Percentiles rank a stretch among this genome's conserved stretches.
These are phyloP conservation scores for Rallus limicola DNA, from an alignment of 2,113 vertebrate genomes.

Conservation along the genomic window DNA sequence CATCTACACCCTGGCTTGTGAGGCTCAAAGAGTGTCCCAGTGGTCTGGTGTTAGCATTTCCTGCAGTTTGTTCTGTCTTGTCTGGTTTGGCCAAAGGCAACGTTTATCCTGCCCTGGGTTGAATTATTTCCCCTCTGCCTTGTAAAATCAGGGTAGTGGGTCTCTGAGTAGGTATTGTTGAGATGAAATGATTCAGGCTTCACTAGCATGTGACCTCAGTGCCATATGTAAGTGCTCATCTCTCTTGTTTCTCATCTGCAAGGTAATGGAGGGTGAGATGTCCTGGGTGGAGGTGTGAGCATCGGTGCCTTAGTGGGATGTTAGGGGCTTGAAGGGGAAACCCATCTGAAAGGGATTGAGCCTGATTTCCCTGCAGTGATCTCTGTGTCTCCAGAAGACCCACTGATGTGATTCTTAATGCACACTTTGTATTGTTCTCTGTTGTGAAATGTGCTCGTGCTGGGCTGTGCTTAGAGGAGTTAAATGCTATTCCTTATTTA, in stretches of 20 bases:
- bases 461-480: neutral
- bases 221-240: neutral
- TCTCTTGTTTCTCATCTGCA: neutral
- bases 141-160: neutral
- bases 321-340: neutral
- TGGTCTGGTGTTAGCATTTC: neutral
- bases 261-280: rapidly evolving
- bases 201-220: neutral
- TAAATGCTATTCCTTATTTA: rapidly evolving
- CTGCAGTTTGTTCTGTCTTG: neutral
- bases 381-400: neutral
- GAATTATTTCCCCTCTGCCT: neutral
- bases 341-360: neutral
- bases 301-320: neutral
- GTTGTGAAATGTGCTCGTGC: neutral
- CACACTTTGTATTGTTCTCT: neutral
- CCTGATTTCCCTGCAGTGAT: neutral
- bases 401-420: neutral
- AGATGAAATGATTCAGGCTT: neutral
- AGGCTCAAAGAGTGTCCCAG: rapidly evolving
- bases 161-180: neutral
- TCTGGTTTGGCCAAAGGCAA: neutral
- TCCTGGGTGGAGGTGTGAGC: neutral
- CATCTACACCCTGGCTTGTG: neutral
- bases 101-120: neutral